Evolutionary conservation across 1,140 invertebrate genomes (phyloP), one percentile per base, ranked within the genome.

Genomic region (Drosophila murphyi): DNA sequence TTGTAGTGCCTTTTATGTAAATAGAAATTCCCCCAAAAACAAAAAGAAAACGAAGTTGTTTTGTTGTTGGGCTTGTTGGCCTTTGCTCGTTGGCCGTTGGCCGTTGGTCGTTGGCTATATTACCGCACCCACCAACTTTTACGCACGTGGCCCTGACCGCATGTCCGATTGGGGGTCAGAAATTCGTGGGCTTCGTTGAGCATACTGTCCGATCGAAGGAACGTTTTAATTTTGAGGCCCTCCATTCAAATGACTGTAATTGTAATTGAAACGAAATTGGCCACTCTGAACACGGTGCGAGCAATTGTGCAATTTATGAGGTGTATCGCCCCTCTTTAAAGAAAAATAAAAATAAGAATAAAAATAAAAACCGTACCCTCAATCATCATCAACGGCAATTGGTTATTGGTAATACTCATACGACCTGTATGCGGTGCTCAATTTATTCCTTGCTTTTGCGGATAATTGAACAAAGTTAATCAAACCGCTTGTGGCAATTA

Each of bases 81-180:
- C 20, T 20, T 45, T 20, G 4, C 28, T 45, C 20, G 50, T n/a
- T 41, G 43, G 20, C 20, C 20, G 20, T 20, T 20, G 20, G 20
- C 1, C 20, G 20, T 20, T 20, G 20, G 20, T 20, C 20, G 20
- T 20, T 20, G 20, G 20, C 20, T 20, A 20, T 20, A 20, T 20
- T 20, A 20, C 20, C 20, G 20, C 20, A 20, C 20, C 20, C 20
- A 20, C 20, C 1, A 28, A 28, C 45, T 12, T 37, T 12, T 8
- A 34, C 71, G 73, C 78, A 87, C 83, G 69, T 86, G 82, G 76
- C 76, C 69, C 65, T 83, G 76, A 82, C 80, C 76, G 55, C 76
- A 48, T 70, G 70, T 79, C 56, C 61, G 74, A 80, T 76, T 56
- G 8, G 37, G 76, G 56, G 8, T n/a, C 7, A n/a, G 31, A 10